Evolutionary conservation across 2,888 invertebrate genomes (phyloP), one percentile per base, ranked within the genome.

Genomic region (Amitus sp.): DNA sequence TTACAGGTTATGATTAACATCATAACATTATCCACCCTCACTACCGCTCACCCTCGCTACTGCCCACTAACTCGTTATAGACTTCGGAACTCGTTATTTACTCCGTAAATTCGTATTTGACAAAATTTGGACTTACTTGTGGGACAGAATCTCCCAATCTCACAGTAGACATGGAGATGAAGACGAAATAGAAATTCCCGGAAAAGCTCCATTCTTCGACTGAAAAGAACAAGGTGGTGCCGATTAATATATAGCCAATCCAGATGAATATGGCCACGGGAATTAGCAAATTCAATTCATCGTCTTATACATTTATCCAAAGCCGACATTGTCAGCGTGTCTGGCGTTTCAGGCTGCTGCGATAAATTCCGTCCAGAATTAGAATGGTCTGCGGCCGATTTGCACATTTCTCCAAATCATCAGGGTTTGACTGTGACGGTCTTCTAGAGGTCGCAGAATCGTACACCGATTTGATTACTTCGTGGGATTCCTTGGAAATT

Each of bases 101-200:
- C n/a, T n/a, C n/a, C n/a, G n/a, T n/a, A n/a, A n/a, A n/a, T n/a
- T n/a, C n/a, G n/a, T n/a, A n/a, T n/a, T n/a, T n/a, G n/a, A n/a
- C n/a, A n/a, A n/a, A n/a, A n/a, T n/a, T n/a, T n/a, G n/a, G n/a
- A n/a, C n/a, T n/a, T n/a, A n/a, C n/a, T n/a, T n/a, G n/a, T n/a
- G n/a, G n/a, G n/a, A n/a, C n/a, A n/a, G n/a, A n/a, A 33, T 9
- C 96, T 1, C 96, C 96, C 71, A 97, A 93, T n/a, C 98, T 98
- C 56, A 98, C 96, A 0, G 98, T 98, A 1, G 95, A 94, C 89
- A 97, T 93, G 0, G 96, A 96, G 71, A 98, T 94, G 79, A 98
- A 98, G 2, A 98, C 94, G 80, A 98, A 98, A 82, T 98, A 98
- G 80, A 98, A 95, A 0, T 96, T 90, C 59, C 95, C 93, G 73